These are phyloP conservation scores for Phylloscopus trochilus DNA, from an alignment of 2,113 vertebrate species.

Conservation along the genomic window DNA sequence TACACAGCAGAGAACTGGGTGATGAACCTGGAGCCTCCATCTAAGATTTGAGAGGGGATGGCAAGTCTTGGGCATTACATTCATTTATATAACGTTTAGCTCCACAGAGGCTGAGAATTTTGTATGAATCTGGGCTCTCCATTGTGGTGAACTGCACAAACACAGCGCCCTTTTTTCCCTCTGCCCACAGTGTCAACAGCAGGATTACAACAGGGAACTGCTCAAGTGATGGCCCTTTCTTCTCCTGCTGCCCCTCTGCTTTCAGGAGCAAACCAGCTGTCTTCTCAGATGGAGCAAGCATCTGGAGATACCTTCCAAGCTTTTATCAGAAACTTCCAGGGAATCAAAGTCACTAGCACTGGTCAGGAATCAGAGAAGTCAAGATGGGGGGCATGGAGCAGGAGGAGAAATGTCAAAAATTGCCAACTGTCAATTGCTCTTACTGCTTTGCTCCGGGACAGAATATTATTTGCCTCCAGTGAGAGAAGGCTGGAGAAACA, in stretches of 20 bases:
- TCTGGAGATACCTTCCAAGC: not conserved
- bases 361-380: not conserved
- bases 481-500: not conserved
- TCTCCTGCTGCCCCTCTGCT: not conserved
- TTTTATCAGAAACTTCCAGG: not conserved
- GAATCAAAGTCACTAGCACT: not conserved
- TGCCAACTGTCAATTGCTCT: not conserved
- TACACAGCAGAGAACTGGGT: not conserved
- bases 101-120: not conserved
- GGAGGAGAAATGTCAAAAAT: not conserved
- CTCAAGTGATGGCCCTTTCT: not conserved
- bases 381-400: not conserved
- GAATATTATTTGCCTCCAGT: not conserved
- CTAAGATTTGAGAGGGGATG: not conserved
- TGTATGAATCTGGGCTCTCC: not conserved
- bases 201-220: not conserved
- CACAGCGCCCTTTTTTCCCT: not conserved
- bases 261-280: not conserved
- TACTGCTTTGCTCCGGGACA: not conserved
- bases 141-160: not conserved
- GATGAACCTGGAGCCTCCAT: not conserved
- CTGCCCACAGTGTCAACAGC: not conserved
- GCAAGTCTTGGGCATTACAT: not conserved
- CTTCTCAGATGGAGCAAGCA: not conserved
- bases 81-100: not conserved